Evolutionary conservation across 2,113 vertebrate species (phyloP).

Genomic region (Anguilla japonica): DNA sequence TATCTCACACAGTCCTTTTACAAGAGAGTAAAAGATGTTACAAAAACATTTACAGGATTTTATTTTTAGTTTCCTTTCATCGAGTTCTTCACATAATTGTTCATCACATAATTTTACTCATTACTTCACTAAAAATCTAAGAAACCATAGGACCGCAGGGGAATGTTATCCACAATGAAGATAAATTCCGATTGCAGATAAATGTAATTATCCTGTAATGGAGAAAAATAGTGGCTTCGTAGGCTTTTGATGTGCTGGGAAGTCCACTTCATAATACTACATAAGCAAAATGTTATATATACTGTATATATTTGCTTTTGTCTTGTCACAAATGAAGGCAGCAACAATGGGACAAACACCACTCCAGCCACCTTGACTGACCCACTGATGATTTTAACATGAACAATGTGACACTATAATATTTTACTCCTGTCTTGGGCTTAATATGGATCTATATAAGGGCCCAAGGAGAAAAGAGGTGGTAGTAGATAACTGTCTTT

Average conservation of each 20-base stretch:
- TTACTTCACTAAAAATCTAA: no score
- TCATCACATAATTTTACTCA: no score
- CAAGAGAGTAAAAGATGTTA: no score
- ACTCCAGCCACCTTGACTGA: neutral
- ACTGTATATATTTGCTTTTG: neutral
- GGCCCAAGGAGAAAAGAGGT: slow-evolving; percentile 10
- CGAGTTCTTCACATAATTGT: no score
- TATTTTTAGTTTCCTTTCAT: no score
- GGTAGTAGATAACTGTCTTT: slow-evolving; percentile 20
- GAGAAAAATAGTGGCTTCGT: neutral
- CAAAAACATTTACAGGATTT: no score
- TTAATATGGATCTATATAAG: slow-evolving; percentile 14
- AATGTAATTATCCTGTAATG: neutral
- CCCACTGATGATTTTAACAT: neutral
- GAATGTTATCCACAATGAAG: no score
- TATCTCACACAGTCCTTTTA: neutral
- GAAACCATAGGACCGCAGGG: no score
- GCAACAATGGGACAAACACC: neutral
- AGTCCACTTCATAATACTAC: neutral
- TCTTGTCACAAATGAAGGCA: neutral
- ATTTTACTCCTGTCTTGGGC: neutral
- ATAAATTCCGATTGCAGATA: no score
- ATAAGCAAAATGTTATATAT: neutral
- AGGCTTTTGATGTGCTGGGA: neutral
- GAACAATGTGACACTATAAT: neutral